A percentile compares a stretch with the other conserved stretches of the same genome.
Evolutionary conservation across 1,140 invertebrate genomes (phyloP).

Genomic region (Carcinoscorpius rotundicauda): DNA sequence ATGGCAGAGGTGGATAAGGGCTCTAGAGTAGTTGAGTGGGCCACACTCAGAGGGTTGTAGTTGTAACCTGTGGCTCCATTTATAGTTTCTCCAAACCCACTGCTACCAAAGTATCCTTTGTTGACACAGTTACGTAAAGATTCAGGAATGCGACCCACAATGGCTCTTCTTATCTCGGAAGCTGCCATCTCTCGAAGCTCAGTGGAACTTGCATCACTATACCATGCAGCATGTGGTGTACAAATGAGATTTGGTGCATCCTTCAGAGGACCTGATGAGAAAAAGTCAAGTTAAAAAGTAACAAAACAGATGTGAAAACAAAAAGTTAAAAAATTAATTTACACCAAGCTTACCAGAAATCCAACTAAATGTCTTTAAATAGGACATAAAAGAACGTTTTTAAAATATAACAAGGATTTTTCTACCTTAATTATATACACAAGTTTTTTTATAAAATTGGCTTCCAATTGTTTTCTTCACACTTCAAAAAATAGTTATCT

Average conservation of each 20-base stretch:
- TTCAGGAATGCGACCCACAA: slow-evolving; percentile 93
- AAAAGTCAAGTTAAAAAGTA: too few relatives aligned
- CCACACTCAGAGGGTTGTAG: slow-evolving; percentile 28
- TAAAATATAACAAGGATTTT: too few relatives aligned
- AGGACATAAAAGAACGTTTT: too few relatives aligned
- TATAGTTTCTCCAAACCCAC: slow-evolving; percentile 26
- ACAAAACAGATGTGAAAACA: too few relatives aligned
- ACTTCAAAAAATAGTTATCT: too few relatives aligned
- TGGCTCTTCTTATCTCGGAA: slow-evolving; percentile 90
- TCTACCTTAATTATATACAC: too few relatives aligned
- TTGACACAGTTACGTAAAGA: slow-evolving; percentile 96
- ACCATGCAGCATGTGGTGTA: slow-evolving; percentile 97
- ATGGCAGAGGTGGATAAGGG: slow-evolving; percentile 21
- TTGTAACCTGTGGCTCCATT: slow-evolving; percentile 31
- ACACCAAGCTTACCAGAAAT: too few relatives aligned
- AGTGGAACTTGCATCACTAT: slow-evolving; percentile 92
- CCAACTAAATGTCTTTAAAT: too few relatives aligned
- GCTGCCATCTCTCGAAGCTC: slow-evolving; percentile 97
- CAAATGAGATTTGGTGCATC: slow-evolving; percentile 95
- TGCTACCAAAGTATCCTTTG: slow-evolving; percentile 72
- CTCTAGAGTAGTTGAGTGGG: slow-evolving; percentile 34
- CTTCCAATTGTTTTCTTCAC: too few relatives aligned
- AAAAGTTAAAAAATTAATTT: too few relatives aligned
- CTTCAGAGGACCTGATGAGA: slow-evolving; percentile 65
- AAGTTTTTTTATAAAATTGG: too few relatives aligned